phyloP scores from a whole-genome alignment of 2,113 vertebrate genomes.

The Polypterus bichir region DNA sequence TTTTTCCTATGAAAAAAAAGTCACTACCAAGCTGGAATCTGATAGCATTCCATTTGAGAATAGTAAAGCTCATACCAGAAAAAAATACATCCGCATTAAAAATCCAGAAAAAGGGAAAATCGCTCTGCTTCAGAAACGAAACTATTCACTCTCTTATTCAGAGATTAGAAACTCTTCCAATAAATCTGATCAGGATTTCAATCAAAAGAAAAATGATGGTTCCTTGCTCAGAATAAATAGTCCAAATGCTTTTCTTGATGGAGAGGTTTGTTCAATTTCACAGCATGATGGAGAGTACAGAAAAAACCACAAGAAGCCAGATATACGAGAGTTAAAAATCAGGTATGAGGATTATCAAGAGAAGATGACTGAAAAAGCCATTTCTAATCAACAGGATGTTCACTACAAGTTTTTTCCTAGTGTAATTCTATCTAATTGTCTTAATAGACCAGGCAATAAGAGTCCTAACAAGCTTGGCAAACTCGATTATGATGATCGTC shows the following conservation, averaged over 20 bases:
- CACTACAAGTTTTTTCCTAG: constrained; percentile 98
- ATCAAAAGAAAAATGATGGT: constrained; percentile 54
- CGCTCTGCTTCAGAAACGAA: constrained; percentile 57
- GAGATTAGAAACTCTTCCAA: constrained; percentile 65
- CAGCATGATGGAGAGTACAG: constrained; percentile 31
- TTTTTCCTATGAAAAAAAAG: constrained; percentile 64
- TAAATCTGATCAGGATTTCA: constrained; percentile 61
- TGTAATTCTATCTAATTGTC: constrained; percentile 94
- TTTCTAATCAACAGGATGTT: constrained; percentile 83
- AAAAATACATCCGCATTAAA: constrained; percentile 72
- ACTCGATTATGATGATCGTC: constrained; percentile 56
- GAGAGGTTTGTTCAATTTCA: constrained; percentile 27
- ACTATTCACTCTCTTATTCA: constrained; percentile 57
- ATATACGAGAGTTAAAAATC: constrained; percentile 87
- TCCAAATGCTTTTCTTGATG: constrained; percentile 26
- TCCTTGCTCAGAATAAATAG: constrained; percentile 33
- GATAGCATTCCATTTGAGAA: constrained; percentile 64
- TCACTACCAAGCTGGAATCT: constrained; percentile 58
- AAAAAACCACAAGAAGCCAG: constrained; percentile 59
- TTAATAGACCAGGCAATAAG: constrained; percentile 69
- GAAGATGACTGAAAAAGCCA: constrained; percentile 79
- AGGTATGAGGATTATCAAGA: constrained; percentile 95
- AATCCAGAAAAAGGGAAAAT: constrained; percentile 67
- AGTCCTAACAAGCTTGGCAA: constrained; percentile 47
- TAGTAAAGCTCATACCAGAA: constrained; percentile 65